phyloP scores from a whole-genome alignment of 2,113 vertebrate genomes.

The Brienomyrus longianalis region DNA sequence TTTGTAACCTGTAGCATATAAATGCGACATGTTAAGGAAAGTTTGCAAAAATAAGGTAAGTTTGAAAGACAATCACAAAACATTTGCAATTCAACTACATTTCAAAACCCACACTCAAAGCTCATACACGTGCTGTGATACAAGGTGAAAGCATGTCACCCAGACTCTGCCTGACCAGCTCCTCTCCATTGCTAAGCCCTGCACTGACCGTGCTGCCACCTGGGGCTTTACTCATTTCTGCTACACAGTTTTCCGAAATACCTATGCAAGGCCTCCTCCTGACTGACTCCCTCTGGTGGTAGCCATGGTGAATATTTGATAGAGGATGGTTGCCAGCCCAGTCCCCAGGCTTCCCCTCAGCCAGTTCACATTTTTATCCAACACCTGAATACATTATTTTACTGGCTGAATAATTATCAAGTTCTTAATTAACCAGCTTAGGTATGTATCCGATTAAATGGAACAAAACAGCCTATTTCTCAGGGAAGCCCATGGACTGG shows the following conservation, averaged over 20 bases:
- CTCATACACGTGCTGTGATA: conserved; percentile 20
- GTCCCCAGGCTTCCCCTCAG: not conserved
- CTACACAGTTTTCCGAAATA: not conserved
- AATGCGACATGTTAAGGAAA: conserved; percentile 99
- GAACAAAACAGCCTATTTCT: not conserved
- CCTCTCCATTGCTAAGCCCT: not conserved
- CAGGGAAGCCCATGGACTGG: not conserved
- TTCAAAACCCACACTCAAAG: conserved; percentile 25
- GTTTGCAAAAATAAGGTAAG: conserved; percentile 46
- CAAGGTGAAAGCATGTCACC: conserved; percentile 26
- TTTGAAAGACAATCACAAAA: conserved; percentile 34
- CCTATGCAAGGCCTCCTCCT: not conserved
- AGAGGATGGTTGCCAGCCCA: not conserved
- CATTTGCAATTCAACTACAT: conserved; percentile 59
- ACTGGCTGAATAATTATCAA: not conserved
- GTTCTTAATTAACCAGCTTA: not conserved
- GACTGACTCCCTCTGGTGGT: not conserved
- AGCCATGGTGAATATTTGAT: not conserved
- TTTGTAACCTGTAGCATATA: conserved; percentile 99
- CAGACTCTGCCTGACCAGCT: not conserved
- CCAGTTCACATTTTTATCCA: not conserved
- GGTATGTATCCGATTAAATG: not conserved
- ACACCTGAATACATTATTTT: not conserved
- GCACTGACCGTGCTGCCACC: not conserved
- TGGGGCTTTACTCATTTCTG: not conserved